Evolutionary conservation across 2,888 invertebrate species (phyloP).

Genomic region (Dexiosoma caninum): DNA sequence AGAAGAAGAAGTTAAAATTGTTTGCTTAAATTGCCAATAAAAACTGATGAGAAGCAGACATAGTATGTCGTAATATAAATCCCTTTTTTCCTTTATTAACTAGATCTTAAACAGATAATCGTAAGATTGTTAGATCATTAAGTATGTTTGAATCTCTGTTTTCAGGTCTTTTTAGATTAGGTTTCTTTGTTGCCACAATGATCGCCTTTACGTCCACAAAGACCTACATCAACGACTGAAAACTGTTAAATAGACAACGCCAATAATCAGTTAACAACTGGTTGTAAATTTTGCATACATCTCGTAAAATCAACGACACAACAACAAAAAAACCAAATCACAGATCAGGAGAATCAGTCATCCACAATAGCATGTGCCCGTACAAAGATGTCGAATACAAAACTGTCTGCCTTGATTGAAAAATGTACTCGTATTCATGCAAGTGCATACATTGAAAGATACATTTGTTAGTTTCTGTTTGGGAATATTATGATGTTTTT

Average conservation of each 20-base stretch:
- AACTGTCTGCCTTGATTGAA: background rate
- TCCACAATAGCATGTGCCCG: background rate
- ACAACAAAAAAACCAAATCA: conserved; percentile 19
- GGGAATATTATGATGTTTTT: conserved; percentile 1
- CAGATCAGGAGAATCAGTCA: background rate
- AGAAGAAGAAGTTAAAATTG: conserved; percentile 74
- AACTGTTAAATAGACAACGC: conserved; percentile 34
- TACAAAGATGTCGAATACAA: background rate
- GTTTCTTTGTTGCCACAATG: background rate
- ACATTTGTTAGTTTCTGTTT: background rate
- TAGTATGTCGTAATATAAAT: conserved; percentile 60
- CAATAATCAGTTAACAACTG: conserved; percentile 28
- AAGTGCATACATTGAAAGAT: background rate
- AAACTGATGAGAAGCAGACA: conserved; percentile 73
- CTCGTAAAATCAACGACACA: conserved; percentile 34
- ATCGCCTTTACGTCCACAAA: background rate
- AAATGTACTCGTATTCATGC: background rate
- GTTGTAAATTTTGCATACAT: conserved; percentile 36
- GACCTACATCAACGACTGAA: conserved; percentile 51
- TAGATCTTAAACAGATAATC: background rate
- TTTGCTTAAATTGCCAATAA: conserved; percentile 74
- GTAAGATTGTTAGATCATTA: conserved; percentile 5
- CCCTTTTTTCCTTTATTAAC: conserved; percentile 11
- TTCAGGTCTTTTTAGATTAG: background rate
- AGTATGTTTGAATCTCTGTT: background rate